phyloP scores from a whole-genome alignment of 2,888 invertebrate genomes.

The Polietes domitor region DNA sequence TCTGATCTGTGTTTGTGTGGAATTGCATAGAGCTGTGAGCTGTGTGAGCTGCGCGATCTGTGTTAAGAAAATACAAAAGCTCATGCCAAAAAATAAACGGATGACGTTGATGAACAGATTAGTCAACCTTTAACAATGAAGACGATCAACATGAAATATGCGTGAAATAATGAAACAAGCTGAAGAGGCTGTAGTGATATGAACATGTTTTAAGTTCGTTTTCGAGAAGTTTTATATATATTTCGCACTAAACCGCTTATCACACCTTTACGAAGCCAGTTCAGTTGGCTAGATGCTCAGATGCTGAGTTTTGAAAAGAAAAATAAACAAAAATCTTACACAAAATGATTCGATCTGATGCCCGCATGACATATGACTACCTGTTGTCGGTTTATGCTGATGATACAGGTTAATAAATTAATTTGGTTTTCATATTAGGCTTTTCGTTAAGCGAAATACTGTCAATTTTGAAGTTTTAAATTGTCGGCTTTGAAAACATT shows the following conservation, averaged over 20 bases:
- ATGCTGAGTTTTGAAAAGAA: too few species aligned
- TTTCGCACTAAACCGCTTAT: background rate
- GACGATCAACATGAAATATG: slow-evolving; percentile 35
- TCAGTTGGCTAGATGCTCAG: background rate
- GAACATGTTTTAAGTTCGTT: background rate
- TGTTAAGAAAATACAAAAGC: slow-evolving; percentile 41
- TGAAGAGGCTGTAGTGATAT: background rate
- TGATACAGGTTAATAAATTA: slow-evolving; percentile 2
- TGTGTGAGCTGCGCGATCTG: too few species aligned
- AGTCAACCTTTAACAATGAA: slow-evolving; percentile 23
- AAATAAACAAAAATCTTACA: background rate
- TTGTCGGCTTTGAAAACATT: background rate
- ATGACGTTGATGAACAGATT: slow-evolving; percentile 33
- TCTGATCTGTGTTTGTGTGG: slow-evolving; percentile 53
- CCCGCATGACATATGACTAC: background rate
- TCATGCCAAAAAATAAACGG: slow-evolving; percentile 50
- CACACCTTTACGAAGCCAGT: slow-evolving; percentile 12
- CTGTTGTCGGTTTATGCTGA: slow-evolving; percentile 9
- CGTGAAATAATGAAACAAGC: slow-evolving; percentile 3
- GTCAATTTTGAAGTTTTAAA: slow-evolving; percentile 24
- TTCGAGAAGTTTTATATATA: background rate
- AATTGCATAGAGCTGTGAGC: slow-evolving; percentile 72
- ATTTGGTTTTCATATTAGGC: background rate
- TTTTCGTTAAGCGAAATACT: background rate
- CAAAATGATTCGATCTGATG: background rate